phyloP scores from a whole-genome alignment of 2,113 vertebrate species.

The Micronisus gabar region DNA sequence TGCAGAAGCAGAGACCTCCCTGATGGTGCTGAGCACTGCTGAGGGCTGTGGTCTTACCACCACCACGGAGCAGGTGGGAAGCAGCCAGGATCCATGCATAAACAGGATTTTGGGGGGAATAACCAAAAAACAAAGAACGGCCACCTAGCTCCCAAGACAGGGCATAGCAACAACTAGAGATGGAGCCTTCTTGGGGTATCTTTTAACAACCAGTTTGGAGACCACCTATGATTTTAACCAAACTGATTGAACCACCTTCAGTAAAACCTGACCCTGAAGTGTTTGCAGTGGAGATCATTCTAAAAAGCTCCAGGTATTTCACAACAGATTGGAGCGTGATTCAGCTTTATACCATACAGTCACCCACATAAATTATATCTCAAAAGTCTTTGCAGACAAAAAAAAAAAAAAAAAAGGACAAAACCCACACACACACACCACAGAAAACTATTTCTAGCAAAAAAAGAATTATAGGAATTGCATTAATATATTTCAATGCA shows the following conservation, averaged over 20 bases:
- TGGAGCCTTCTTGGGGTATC: accelerated
- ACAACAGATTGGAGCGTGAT: not conserved
- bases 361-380: not conserved
- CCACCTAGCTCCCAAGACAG: not conserved
- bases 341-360: not conserved
- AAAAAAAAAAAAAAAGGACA: not conserved
- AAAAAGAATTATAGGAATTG: not conserved
- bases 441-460: not conserved
- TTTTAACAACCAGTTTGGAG: not conserved
- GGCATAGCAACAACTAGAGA: accelerated
- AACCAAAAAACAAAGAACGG: not conserved
- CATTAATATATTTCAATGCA: not conserved
- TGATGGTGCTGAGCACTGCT: accelerated
- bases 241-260: not conserved
- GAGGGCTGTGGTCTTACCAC: not conserved
- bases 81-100: not conserved
- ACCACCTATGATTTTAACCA: not conserved
- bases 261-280: not conserved
- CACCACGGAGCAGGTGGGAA: accelerated
- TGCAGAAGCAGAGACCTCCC: not conserved
- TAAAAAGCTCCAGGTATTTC: not conserved
- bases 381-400: not conserved
- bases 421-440: not conserved
- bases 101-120: not conserved
- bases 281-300: not conserved